Evolutionary conservation across 2,797 vertebrate species (phyloP).

Genomic region (Novumbra hubbsi): DNA sequence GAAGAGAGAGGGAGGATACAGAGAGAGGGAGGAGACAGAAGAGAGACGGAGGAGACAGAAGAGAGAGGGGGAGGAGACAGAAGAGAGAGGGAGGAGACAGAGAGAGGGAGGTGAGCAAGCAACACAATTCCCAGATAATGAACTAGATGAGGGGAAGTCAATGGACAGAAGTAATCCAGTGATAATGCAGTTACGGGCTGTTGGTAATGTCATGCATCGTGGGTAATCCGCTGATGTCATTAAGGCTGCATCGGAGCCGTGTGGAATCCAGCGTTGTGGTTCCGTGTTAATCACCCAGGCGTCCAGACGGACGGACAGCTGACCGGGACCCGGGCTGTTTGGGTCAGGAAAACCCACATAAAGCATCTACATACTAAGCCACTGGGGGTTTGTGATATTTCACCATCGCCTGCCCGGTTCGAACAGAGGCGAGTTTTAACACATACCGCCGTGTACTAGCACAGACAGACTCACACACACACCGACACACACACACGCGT

Average conservation of each 20-base stretch:
- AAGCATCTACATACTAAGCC: slow-evolving; percentile 4
- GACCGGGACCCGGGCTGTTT: slow-evolving; percentile 21
- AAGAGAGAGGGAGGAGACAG: not conserved
- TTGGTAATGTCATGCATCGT: slow-evolving; percentile 50
- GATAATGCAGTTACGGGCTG: slow-evolving; percentile 57
- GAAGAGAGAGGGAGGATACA: not conserved
- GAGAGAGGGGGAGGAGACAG: not conserved
- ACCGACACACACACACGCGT: slow-evolving; percentile 20
- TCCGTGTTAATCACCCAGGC: slow-evolving; percentile 56
- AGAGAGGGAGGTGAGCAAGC: slow-evolving; percentile 29
- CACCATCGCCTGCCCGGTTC: no score
- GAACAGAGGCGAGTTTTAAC: no score
- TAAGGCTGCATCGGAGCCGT: slow-evolving; percentile 38
- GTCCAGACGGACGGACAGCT: slow-evolving; percentile 47
- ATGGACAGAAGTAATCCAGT: slow-evolving; percentile 14
- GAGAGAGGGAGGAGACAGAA: not conserved
- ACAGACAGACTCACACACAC: slow-evolving; percentile 16
- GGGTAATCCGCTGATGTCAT: slow-evolving; percentile 63
- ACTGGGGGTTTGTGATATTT: no score
- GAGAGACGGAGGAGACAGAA: not conserved
- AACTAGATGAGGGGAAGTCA: slow-evolving; percentile 1
- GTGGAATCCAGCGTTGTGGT: slow-evolving; percentile 50
- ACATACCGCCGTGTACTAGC: no score
- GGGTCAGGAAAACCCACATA: slow-evolving; percentile 28
- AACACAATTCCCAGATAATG: slow-evolving; percentile 24